Evolutionary conservation across 1,140 invertebrate species (phyloP).

Genomic region (Paralvinella palmiformis): DNA sequence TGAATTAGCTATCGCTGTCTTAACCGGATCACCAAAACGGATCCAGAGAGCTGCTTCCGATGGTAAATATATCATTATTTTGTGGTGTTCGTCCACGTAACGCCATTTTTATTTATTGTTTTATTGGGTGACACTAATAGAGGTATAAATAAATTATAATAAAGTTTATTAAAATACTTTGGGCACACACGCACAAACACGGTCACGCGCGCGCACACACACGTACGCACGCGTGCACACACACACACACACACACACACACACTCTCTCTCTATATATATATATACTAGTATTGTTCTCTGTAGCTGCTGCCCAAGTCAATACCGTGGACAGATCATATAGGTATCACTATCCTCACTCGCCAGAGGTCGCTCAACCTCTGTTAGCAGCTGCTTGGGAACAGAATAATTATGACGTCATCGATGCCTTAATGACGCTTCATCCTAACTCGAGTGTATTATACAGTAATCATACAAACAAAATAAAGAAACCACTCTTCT

Average conservation of each 20-base stretch:
- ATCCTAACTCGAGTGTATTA: conserved; percentile 31
- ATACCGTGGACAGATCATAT: conserved; percentile 32
- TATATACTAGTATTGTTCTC: neutral
- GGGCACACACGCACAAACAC: no score
- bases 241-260: neutral
- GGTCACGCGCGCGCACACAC: neutral
- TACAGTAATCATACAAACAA: conserved; percentile 27
- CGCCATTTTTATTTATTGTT: no score
- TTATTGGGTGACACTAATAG: no score
- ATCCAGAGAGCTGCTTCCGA: conserved; percentile 29
- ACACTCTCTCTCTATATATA: neutral
- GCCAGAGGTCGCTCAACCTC: conserved; percentile 28
- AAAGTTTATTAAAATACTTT: no score
- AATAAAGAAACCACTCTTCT: conserved; percentile 34
- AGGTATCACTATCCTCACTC: conserved; percentile 30
- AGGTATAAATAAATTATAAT: no score
- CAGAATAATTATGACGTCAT: conserved; percentile 32
- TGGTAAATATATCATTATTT: no score
- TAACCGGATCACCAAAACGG: conserved; percentile 33
- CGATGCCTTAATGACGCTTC: conserved; percentile 34
- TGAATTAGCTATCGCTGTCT: conserved; percentile 35
- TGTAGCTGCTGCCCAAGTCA: no score
- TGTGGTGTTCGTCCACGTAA: no score
- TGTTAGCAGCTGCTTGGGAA: conserved; percentile 39
- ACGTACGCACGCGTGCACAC: neutral